A percentile compares a stretch with the other conserved stretches of the same genome.
Evolutionary conservation across 2,797 vertebrate species (phyloP).

Genomic region (Phataginus tricuspis): DNA sequence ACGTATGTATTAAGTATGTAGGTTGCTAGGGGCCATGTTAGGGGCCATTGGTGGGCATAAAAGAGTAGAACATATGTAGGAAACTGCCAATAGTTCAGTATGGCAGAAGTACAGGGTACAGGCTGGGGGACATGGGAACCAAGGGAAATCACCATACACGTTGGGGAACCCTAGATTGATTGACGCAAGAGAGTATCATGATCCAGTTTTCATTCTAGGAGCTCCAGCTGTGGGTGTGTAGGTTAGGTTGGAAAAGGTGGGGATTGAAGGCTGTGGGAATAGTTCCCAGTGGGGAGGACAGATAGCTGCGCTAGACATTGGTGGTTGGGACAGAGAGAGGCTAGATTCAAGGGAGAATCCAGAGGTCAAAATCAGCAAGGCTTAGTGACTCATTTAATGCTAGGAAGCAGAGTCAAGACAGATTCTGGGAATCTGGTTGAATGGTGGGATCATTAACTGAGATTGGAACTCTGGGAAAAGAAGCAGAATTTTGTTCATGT

Average conservation of each 20-base stretch:
- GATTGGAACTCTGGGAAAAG: not conserved
- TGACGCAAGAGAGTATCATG: not conserved
- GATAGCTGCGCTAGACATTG: not conserved
- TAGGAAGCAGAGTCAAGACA: not conserved
- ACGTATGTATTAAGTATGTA: not conserved
- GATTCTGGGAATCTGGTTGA: not conserved
- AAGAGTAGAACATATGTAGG: not conserved
- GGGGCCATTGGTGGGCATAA: not conserved
- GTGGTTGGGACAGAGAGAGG: not conserved
- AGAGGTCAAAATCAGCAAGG: not conserved
- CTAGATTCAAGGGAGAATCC: not conserved
- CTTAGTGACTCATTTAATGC: not conserved
- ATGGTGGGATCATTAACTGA: not conserved
- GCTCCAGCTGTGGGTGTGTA: not conserved
- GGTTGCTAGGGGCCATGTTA: not conserved
- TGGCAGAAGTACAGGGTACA: not conserved
- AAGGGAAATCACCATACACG: not conserved
- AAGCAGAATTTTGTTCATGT: not conserved
- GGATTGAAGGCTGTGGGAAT: not conserved
- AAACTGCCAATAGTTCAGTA: not conserved
- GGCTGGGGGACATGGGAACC: not conserved
- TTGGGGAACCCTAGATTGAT: not conserved
- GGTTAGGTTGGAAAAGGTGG: not conserved
- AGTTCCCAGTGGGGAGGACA: not conserved
- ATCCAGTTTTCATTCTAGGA: fast-evolving